These are phyloP conservation scores for Dromas ardeola DNA, from an alignment of 2,113 vertebrate genomes.

Conservation along the genomic window DNA sequence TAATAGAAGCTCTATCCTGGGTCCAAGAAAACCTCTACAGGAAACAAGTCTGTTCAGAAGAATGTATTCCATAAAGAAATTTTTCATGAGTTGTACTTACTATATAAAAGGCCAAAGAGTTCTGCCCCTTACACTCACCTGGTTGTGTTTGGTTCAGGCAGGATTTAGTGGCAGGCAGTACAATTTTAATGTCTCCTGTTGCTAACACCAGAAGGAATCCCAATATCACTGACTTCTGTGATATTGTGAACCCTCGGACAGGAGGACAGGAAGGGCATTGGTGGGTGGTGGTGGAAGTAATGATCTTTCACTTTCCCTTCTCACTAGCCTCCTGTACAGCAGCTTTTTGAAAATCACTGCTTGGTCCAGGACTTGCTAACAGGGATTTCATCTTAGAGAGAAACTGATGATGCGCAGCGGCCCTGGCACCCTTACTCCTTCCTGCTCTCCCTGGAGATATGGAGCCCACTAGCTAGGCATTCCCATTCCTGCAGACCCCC, in stretches of 20 bases:
- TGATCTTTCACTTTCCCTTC: neutral
- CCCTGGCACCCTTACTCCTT: neutral
- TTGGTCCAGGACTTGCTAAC: neutral
- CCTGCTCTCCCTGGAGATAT: neutral
- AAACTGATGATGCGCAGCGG: fast-evolving
- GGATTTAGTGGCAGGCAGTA: neutral
- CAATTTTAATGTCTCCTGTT: neutral
- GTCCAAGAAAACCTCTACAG: neutral
- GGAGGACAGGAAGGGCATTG: neutral
- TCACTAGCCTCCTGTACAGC: fast-evolving
- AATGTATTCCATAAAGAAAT: neutral
- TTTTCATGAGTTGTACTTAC: neutral
- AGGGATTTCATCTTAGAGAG: neutral
- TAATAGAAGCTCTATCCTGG: neutral
- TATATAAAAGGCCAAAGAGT: neutral
- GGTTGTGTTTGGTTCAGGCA: neutral
- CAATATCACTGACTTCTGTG: neutral
- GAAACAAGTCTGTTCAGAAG: neutral
- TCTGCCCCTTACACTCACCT: neutral
- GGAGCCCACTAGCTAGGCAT: neutral
- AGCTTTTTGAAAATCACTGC: neutral
- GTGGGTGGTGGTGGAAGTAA: neutral
- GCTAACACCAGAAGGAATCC: neutral
- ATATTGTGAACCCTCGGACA: fast-evolving
- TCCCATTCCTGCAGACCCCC: neutral